phyloP scores from a whole-genome alignment of 2,888 invertebrate genomes.

The Lochmaea crataegi region DNA sequence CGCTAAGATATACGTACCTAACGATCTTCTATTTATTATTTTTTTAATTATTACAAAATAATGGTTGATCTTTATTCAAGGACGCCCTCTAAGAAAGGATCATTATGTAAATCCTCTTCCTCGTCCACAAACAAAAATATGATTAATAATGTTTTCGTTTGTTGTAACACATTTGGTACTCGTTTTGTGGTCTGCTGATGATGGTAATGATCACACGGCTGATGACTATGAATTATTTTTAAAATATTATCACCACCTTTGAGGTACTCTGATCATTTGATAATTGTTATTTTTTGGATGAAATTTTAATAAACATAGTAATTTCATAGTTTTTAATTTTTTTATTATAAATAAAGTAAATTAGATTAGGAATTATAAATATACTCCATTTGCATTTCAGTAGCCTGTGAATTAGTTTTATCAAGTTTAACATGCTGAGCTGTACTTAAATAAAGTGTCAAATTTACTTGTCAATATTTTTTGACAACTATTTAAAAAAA shows the following conservation, averaged over 20 bases:
- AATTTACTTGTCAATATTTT: no score
- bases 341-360: no score
- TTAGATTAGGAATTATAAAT: no score
- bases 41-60: slow-evolving; percentile 28
- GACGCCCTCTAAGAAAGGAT: slow-evolving; percentile 36
- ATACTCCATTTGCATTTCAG: no score
- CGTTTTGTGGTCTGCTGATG: slow-evolving; percentile 29
- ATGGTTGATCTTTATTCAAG: slow-evolving; percentile 38
- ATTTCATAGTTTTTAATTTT: no score
- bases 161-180: slow-evolving; percentile 34
- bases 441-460: no score
- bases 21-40: background rate
- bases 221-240: slow-evolving; percentile 31
- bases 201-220: slow-evolving; percentile 31
- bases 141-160: slow-evolving; percentile 39
- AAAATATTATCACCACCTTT: slow-evolving; percentile 20
- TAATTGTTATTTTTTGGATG: background rate
- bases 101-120: slow-evolving; percentile 43
- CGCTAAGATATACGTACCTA: background rate
- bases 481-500: no score
- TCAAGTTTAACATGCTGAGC: no score
- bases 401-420: no score
- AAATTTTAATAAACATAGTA: no score
- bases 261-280: background rate
- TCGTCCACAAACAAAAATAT: slow-evolving; percentile 37